Evolutionary conservation across 2,113 vertebrate species (phyloP).

Genomic region (Archilochus colubris): DNA sequence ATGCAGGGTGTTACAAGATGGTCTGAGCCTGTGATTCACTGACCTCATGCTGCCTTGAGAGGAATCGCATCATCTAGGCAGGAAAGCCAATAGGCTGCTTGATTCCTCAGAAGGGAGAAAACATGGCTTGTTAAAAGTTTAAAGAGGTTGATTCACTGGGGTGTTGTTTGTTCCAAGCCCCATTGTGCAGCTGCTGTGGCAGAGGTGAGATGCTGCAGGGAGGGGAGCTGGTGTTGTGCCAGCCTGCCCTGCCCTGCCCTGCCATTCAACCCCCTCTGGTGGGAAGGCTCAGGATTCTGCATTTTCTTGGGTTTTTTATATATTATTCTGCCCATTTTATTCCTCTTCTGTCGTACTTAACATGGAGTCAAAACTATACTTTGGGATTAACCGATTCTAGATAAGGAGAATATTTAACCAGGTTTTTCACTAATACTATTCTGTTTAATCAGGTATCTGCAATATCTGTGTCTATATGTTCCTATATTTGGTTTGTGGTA

Average conservation of each 20-base stretch:
- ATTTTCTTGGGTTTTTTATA: neutral
- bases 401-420: neutral
- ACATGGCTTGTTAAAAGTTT: neutral
- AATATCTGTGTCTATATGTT: neutral
- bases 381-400: neutral
- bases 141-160: neutral
- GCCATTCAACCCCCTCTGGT: neutral
- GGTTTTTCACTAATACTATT: neutral
- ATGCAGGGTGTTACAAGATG: neutral
- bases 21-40: neutral
- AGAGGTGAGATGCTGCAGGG: neutral
- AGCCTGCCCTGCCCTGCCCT: neutral
- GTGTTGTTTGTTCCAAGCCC: neutral
- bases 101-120: neutral
- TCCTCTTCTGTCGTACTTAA: neutral
- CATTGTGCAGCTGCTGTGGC: neutral
- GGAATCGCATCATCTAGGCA: neutral
- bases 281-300: neutral
- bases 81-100: neutral
- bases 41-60: too few species aligned
- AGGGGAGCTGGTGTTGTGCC: neutral
- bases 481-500: neutral
- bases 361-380: accelerated
- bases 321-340: accelerated
- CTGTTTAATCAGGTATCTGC: neutral